phyloP scores from a whole-genome alignment of 2,797 vertebrate species.

The Bovichtus diacanthus region DNA sequence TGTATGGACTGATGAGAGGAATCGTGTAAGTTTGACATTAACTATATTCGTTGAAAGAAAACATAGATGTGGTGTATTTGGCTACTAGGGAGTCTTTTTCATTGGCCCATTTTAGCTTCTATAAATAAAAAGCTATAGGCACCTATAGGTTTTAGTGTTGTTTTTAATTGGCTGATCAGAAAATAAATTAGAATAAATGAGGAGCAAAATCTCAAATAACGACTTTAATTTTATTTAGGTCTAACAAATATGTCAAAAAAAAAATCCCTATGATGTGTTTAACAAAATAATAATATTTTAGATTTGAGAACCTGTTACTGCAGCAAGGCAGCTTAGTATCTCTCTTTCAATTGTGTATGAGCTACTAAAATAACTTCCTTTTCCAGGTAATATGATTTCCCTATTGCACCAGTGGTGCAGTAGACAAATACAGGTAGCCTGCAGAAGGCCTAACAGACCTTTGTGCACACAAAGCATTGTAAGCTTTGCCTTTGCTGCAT shows the following conservation, averaged over 20 bases:
- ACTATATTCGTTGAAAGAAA: background rate
- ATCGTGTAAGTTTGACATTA: background rate
- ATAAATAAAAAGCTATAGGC: background rate
- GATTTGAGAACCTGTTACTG: background rate
- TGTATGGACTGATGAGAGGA: background rate
- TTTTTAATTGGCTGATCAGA: background rate
- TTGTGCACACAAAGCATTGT: constrained; percentile 26
- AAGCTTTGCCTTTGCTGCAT: constrained; percentile 16
- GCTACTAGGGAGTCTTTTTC: background rate
- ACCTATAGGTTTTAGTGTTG: background rate
- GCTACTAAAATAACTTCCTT: background rate
- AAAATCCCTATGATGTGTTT: background rate
- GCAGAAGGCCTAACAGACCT: constrained; percentile 9
- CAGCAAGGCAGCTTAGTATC: background rate
- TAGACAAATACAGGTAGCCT: constrained; percentile 6
- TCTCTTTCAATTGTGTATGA: background rate
- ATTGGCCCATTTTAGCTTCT: background rate
- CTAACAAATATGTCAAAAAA: background rate
- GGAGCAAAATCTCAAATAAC: background rate
- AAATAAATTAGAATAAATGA: background rate
- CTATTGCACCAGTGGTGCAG: constrained; percentile 6
- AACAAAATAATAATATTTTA: background rate
- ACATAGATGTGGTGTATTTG: background rate
- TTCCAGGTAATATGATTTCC: constrained; percentile 18
- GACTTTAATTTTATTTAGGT: background rate